These are phyloP conservation scores for Cyclophora albipunctata DNA, from an alignment of 2,888 invertebrate species.

Conservation along the genomic window DNA sequence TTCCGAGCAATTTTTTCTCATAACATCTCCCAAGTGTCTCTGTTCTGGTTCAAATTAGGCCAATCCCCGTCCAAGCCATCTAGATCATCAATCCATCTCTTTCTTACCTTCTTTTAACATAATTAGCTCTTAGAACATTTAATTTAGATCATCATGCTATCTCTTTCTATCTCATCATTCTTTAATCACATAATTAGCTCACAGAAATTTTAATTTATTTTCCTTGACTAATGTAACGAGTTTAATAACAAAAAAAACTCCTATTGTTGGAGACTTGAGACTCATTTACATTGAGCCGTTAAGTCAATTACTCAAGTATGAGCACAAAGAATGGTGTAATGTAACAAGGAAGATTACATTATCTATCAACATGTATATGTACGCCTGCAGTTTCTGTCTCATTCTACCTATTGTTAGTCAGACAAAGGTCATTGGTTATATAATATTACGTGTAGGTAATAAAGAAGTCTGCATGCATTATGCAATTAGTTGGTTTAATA, in stretches of 20 bases:
- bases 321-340: slow-evolving; percentile 19
- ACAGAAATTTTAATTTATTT: slow-evolving; percentile 1
- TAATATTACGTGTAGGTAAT: slow-evolving; percentile 30
- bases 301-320: slow-evolving; percentile 28
- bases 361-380: slow-evolving; percentile 5
- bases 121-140: too few relatives aligned
- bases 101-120: too few relatives aligned
- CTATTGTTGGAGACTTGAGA: too few relatives aligned
- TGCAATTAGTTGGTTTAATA: slow-evolving; percentile 3
- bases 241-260: slow-evolving; percentile 18
- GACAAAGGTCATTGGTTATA: slow-evolving; percentile 43
- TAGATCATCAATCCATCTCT: too few relatives aligned
- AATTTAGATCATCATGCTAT: too few relatives aligned
- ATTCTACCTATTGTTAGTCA: slow-evolving; percentile 12
- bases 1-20: too few relatives aligned
- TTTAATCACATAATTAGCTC: slow-evolving; percentile 2
- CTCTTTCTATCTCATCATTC: too few relatives aligned
- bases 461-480: slow-evolving; percentile 33
- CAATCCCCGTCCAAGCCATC: too few relatives aligned
- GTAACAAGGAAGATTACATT: slow-evolving; percentile 22
- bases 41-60: too few relatives aligned
- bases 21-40: too few relatives aligned
- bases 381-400: slow-evolving; percentile 4
- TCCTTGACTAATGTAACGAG: background rate
- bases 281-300: slow-evolving; percentile 17